Evolutionary conservation across 2,113 vertebrate genomes (phyloP), one percentile per base, ranked within the genome.

Genomic region (Lophius piscatorius): DNA sequence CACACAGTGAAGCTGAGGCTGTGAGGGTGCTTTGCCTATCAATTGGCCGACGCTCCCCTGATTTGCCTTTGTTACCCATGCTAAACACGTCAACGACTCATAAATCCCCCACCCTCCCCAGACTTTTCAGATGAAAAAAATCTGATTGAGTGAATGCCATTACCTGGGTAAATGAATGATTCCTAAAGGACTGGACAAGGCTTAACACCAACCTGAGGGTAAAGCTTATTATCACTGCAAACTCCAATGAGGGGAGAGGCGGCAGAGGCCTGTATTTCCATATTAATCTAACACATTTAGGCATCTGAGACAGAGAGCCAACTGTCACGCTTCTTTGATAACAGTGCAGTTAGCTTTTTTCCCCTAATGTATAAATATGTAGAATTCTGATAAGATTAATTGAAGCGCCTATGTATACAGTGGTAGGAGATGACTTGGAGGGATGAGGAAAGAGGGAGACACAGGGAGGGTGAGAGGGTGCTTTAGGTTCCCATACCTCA

Each of bases 311-410:
- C 82, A 77, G 55, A 80, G 65, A 70, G 58, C 55, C 67, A 74
- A 55, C 82, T 87, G 82, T 87, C 83, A 80, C 29, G 44, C 75
- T 70, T 70, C 67, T 79, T 78, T 81, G 83, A 90, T 87, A 89
- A 88, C 79, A 62, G 72, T 71, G 64, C 63, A 82, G 77, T 89
- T 86, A 85, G 75, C 74, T 78, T 85, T 87, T 82, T 28, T 71
- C 80, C 80, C 82, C 76, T 70, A 74, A 68, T 88, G 77, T 89
- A 88, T 91, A 89, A 92, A 91, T 92, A 90, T 89, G 84, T 89
- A 80, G 76, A 82, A 75, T 90, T 90, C 85, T 86, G 90, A 90
- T 91, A 91, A 92, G 78, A 90, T 86, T 91, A 91, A 91, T 91
- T 84, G 88, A 87, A 90, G 69, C 23, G 79, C 74, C 75, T 87